Conservation (phyloP, 2,113 vertebrate genomes). For the Lucifuga dentata region DNA sequence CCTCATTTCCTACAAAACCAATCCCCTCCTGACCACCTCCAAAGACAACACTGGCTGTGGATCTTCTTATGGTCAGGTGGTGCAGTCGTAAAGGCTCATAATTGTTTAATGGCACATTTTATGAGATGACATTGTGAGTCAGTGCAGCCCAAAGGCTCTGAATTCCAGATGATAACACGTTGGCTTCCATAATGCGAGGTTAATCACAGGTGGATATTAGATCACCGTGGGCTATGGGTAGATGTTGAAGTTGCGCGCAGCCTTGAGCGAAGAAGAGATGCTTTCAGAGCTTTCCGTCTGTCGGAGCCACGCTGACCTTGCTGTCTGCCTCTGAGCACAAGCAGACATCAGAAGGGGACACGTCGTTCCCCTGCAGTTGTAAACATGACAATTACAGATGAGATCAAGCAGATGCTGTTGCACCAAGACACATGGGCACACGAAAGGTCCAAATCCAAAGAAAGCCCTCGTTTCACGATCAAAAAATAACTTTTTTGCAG, state of each 20-base stretch:
- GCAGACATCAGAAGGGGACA: conserved; percentile 45
- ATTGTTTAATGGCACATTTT: conserved; percentile 84
- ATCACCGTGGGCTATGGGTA: conserved; percentile 49
- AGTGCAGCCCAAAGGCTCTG: conserved; percentile 59
- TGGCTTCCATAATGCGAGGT: conserved; percentile 62
- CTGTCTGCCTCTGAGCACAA: conserved; percentile 30
- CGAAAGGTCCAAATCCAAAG: conserved; percentile 30
- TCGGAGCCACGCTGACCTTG: conserved; percentile 55
- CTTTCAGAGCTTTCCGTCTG: conserved; percentile 26
- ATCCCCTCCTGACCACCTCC: conserved; percentile 4
- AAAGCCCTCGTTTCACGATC: conserved; percentile 52
- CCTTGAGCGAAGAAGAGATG: conserved; percentile 26
- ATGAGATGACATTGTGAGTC: conserved; percentile 72
- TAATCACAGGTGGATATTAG: conserved; percentile 79
- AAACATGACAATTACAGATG: conserved; percentile 14
- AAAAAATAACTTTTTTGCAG: conserved; percentile 68
- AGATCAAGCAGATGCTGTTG: neutral
- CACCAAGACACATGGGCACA: neutral
- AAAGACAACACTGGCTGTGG: conserved; percentile 54
- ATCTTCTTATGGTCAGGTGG: conserved; percentile 60
- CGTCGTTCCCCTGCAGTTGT: conserved; percentile 20
- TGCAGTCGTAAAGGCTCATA: conserved; percentile 67
- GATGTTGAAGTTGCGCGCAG: conserved; percentile 48
- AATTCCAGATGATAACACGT: conserved; percentile 65
- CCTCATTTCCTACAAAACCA: conserved; percentile 13